Base-by-base conservation (phyloP, 2,888 invertebrate species). In the Coremacera marginata region DNA sequence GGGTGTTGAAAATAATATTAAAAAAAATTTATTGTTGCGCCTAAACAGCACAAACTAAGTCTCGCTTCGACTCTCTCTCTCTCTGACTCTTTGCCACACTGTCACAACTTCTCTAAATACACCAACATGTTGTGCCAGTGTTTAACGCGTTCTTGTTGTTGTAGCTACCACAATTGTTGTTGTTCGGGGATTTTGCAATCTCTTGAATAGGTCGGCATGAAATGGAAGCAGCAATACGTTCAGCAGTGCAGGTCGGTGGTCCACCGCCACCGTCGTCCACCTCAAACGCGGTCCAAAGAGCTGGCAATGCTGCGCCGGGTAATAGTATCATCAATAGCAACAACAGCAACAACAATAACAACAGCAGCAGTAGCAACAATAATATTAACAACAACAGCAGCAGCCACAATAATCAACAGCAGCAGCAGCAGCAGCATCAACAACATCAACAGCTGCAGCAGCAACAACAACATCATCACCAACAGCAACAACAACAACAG, bases 211-310 rank as follows among this genome's bases (percentile, higher is more conserved):
- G 89, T 89, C 89, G 89, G 89, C 89, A 89, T 89, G 89, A 89
- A 88, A 89, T 89, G 89, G 89, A 89, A 89, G 89, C 89, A 89
- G 89, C 89, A 86, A 89, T 89, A 85, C 89, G 89, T 86, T 89
- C 89, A 86, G 87, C 89, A 89, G 89, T 89, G 87, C 89, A 89
- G 89, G 89, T 89, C 88, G 89, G 89, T 88, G 87, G 88, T 84
- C 88, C 88, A 84, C 88, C 88, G 84, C 85, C 88, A 80, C 84
- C 88, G 85, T 52, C 74, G 37, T 67, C 72, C 44, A 52, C 52
- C 31, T 31, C 62, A 49, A 67, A 55, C 67, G 65, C 44, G 16
- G n/a, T 52, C 67, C 67, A 67, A 19, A 22, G 67, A 55, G 37
- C 37, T 74, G 74, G 74, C 74, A 27, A 52, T 55, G 11, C 25